Percentiles rank a stretch among this genome's conserved stretches.
Evolutionary conservation across 2,888 invertebrate genomes (phyloP).

Genomic region (Papilio elwesi): DNA sequence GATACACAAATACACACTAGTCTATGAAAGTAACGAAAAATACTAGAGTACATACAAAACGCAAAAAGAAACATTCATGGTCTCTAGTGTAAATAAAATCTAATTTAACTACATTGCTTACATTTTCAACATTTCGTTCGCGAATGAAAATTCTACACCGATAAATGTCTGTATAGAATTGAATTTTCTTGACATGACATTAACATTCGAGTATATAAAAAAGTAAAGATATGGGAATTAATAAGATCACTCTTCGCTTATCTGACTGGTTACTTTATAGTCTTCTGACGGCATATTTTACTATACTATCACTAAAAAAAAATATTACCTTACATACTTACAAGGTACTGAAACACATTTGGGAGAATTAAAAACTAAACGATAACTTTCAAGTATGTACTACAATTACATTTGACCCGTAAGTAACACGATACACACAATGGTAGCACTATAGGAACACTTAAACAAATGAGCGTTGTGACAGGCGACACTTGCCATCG

Average conservation of each 20-base stretch:
- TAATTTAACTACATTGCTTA: slow-evolving; percentile 4
- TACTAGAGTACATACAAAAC: neutral
- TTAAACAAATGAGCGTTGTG: neutral
- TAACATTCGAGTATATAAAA: too few species aligned
- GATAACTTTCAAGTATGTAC: neutral
- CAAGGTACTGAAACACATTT: too few species aligned
- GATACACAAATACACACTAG: neutral
- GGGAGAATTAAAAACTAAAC: too few species aligned
- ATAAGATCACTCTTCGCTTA: too few species aligned
- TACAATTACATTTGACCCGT: neutral
- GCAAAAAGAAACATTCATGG: neutral
- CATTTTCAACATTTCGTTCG: neutral
- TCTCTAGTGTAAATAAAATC: neutral
- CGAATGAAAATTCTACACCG: neutral
- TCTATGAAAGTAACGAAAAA: neutral
- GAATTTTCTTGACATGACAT: too few species aligned
- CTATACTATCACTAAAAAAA: too few species aligned
- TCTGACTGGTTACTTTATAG: too few species aligned
- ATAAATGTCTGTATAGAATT: too few species aligned
- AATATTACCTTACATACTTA: too few species aligned
- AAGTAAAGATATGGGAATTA: too few species aligned
- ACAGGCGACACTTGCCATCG: slow-evolving; percentile 5
- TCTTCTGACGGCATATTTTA: too few species aligned
- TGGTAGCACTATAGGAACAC: neutral
- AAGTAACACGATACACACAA: neutral